Percentiles rank a stretch among this genome's conserved stretches.
Evolutionary conservation across 1,140 invertebrate genomes (phyloP).

Genomic region (Temnothorax nylanderi): DNA sequence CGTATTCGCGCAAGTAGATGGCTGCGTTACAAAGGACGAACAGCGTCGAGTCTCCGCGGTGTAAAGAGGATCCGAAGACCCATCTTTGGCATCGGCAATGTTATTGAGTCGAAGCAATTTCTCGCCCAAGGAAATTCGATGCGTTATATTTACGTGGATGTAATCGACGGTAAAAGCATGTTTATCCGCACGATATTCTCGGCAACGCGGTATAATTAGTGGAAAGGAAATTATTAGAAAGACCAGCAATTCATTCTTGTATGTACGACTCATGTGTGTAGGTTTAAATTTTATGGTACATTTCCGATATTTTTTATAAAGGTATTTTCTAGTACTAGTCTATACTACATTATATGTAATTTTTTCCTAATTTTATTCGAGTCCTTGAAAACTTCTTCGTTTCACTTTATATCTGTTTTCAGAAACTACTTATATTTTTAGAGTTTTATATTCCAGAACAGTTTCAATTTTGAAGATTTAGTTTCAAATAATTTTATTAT

Average conservation of each 20-base stretch:
- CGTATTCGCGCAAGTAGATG: conserved; percentile 58
- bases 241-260: neutral
- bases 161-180: conserved; percentile 15
- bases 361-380: neutral
- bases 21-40: conserved; percentile 36
- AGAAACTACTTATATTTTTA: neutral
- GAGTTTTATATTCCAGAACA: neutral
- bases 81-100: conserved; percentile 41
- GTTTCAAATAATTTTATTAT: neutral
- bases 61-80: neutral
- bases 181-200: neutral
- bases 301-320: neutral
- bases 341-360: neutral
- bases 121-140: neutral
- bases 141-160: neutral
- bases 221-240: neutral
- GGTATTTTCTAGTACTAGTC: neutral
- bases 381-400: neutral
- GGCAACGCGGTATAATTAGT: neutral
- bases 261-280: neutral
- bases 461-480: neutral
- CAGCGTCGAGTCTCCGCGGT: neutral
- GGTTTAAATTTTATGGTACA: neutral
- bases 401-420: neutral
- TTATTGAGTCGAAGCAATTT: neutral